Evolutionary conservation across 2,797 vertebrate genomes (phyloP), one percentile per base, ranked within the genome.

Genomic region (Lindbergichthys nudifrons): DNA sequence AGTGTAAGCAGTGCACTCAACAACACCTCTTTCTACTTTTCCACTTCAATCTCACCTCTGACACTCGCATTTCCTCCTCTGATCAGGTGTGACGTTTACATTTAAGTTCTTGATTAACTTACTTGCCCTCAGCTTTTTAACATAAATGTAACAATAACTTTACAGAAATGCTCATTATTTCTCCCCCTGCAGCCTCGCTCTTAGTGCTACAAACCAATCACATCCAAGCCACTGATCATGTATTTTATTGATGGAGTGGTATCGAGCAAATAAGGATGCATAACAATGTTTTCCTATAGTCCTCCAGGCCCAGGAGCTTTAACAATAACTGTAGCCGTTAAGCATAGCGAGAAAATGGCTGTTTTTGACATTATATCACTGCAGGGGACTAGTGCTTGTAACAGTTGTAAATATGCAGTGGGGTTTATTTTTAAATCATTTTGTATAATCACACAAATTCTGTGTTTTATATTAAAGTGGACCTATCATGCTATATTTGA

Each of bases 51-150:
- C 59, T 64, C 75, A 48, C 32, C n/a, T 30, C 21, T 15, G 43
- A 48, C 62, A 66, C 58, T 77, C 81, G 54, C 65, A 79, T 86
- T 83, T 81, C 52, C 63, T 65, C 65, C 62, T 71, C 64, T 81
- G 36, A 50, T 85, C 79, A 75, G 75, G 78, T 82, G 75, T 80
- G 66, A 80, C 83, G 83, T 91, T 67, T 75, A 73, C 74, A 75
- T 80, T 71, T 21, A 42, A 30, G 60, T 19, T 36, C 79, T 36
- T 75, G 73, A 80, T 81, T 71, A 23, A 66, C 64, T 69, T 77
- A 48, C 4, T 65, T 73, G 48, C 43, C 36, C 11, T 42, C 19
- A 19, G 26, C 58, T 75, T 79, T 75, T 71, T 26, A 26, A 70
- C 21, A 52, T 18, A 8, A n/a, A 42, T 81, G 15, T 64, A 26